Evolutionary conservation across 2,797 vertebrate genomes (phyloP), one percentile per base, ranked within the genome.

Genomic region (Chromis chromis): DNA sequence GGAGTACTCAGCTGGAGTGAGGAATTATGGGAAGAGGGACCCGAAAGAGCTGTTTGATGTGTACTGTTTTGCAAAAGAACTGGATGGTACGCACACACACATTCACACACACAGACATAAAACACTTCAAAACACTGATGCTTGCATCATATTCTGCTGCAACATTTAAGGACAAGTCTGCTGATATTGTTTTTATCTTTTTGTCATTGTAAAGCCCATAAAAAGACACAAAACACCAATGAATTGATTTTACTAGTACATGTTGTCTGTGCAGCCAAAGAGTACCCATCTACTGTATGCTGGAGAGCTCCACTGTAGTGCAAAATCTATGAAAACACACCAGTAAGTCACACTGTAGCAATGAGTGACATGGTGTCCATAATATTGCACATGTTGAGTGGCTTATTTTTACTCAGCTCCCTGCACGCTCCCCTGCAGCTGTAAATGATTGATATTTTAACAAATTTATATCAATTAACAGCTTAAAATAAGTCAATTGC

Each of bases 21-120:
- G 96, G 89, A 98, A 96, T 89, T 98, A 99, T 53, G 97, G 98
- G 42, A 93, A 90, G 72, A 94, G 96, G 50, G 95, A 97, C 77
- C 94, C 95, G 0, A 85, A 86, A 0, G 98, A 99, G 81, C 89
- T 92, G 76, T 98, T 98, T 69, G 97, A 99, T 11, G 98, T 97
- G 6, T 99, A 98, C 81, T 99, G 98, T 93, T 97, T 96, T 60
- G 94, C 96, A 58, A 92, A 87, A 40, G 94, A 96, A 85, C 92
- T 97, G 75, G 94, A 92, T 91, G 98, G 98, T 95, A 33, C 10
- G 53, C 6, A 60, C 31, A 27, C 72, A 62, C 40, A 27, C 59
- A 58, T 66, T 57, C 72, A 64, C 59, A 75, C 42, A 56, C 61
- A 65, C 63, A 55, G 39, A 63, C 54, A 69, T 48, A 61, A 79